Evolutionary conservation across 1,140 invertebrate species (phyloP), one percentile per base, ranked within the genome.

Genomic region (Arctopsyche grandis): DNA sequence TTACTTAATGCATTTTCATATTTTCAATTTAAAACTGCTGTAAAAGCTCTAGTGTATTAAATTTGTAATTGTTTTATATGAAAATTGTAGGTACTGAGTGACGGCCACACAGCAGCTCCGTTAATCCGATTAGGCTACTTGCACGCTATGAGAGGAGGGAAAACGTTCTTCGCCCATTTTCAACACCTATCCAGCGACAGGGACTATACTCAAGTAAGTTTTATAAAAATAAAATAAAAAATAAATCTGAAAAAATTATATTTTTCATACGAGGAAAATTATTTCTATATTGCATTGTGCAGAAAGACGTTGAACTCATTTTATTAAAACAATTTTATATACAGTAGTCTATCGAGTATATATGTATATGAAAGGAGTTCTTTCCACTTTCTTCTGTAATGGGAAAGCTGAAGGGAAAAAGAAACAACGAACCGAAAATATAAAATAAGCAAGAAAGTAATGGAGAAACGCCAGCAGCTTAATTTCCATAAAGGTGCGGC

Each of bases 141-240:
- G 58, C 95, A 96, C 85, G 93, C 94, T 5, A 86, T 93, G 81
- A 89, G 91, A 10, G 93, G 93, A 10, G 94, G 94, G 29, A 93
- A 92, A 14, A 94, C 94, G 0, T 96, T 94, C 85, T 95, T 96
- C 86, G 92, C 96, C 74, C 94, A 97, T 85, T 98, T 98, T 86
- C 94, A 95, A 79, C 94, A 95, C 84, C 93, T 93, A 81, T 91
- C 91, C 0, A 87, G 91, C 58, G 91, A 93, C 81, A 93, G 94
- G 76, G 92, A 94, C 84, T 93, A 92, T 87, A 93, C 93, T 48
- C 92, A 93, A 91, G 93, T 94, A 89, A 86, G 82, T 81, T 38
- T n/a, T 24, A 73, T 73, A n/a, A 19, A 5, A 21, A 1, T 73
- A n/a, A 43, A 5, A 73, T 56, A 16, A 56, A 16, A 56, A 56